phyloP scores from a whole-genome alignment of 92 coral and sea anemone genomes.

The Epizoanthus stellaris region DNA sequence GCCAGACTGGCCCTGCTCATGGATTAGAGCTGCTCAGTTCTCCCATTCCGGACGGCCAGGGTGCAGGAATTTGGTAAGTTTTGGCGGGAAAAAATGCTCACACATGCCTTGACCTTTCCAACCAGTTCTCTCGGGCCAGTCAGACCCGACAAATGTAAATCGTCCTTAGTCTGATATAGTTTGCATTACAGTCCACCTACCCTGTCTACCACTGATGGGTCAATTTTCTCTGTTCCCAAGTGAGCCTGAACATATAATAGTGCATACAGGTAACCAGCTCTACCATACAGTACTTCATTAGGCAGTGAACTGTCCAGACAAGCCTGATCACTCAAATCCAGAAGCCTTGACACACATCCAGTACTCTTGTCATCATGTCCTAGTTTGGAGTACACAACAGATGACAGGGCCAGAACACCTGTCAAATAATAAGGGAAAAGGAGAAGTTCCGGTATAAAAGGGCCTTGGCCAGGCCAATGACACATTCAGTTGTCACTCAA shows the following conservation, averaged over 20 bases:
- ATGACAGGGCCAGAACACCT: conserved; percentile 85
- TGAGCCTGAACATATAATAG: conserved; percentile 76
- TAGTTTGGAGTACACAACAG: conserved; percentile 77
- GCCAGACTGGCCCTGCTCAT: no score
- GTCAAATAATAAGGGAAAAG: background rate
- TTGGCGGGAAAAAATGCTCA: no score
- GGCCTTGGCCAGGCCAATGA: no score
- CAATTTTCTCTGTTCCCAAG: conserved; percentile 73
- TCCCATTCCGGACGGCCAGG: no score
- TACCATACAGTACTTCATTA: conserved; percentile 92
- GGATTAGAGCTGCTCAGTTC: no score
- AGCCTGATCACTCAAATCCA: conserved; percentile 76
- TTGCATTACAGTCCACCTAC: conserved; percentile 27
- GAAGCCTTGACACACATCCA: conserved; percentile 62
- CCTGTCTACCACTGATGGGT: conserved; percentile 69
- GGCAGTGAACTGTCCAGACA: conserved; percentile 82
- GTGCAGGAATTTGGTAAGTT: no score
- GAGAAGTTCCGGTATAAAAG: no score
- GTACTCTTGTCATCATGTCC: conserved; percentile 70
- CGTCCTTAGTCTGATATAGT: no score
- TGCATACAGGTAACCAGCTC: conserved; percentile 93
- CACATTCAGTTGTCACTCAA: no score
- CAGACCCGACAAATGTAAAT: no score
- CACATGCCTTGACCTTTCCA: no score
- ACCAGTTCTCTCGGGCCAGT: no score